These are phyloP conservation scores for Neostethus bicornis DNA, from an alignment of 2,797 vertebrate genomes.

Conservation along the genomic window DNA sequence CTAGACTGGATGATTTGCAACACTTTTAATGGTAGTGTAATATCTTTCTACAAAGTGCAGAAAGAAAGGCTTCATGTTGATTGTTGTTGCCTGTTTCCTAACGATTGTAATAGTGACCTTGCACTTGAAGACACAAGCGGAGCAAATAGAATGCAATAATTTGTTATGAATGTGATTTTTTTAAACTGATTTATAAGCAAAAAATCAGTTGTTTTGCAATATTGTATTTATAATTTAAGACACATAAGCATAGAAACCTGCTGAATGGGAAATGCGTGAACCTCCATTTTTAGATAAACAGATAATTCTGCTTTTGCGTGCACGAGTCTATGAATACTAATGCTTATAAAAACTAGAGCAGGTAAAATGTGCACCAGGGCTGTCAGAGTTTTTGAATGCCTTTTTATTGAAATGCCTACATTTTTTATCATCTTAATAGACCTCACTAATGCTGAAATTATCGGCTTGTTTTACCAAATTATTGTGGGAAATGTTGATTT, in stretches of 20 bases:
- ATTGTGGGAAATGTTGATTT: background rate
- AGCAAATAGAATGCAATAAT: background rate
- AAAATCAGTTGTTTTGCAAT: no score
- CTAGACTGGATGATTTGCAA: no score
- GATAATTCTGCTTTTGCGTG: slow-evolving; percentile 16
- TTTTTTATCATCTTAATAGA: background rate
- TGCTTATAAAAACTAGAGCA: slow-evolving; percentile 11
- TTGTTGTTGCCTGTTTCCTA: no score
- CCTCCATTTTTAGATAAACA: slow-evolving; percentile 21
- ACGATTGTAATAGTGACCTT: no score
- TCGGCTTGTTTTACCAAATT: background rate
- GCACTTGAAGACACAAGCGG: background rate
- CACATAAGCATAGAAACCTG: slow-evolving; percentile 9
- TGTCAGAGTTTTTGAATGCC: slow-evolving; percentile 9
- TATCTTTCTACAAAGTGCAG: no score
- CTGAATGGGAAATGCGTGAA: slow-evolving; percentile 17
- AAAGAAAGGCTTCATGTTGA: no score
- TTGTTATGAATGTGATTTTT: no score
- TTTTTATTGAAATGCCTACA: slow-evolving; percentile 12
- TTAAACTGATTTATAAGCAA: no score
- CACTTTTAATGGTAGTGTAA: no score
- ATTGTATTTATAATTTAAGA: no score
- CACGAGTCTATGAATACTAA: slow-evolving; percentile 53
- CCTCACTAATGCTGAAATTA: background rate
- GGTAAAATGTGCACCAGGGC: background rate